Conservation (phyloP, 2,113 vertebrate species). For the Echinops telfairi region DNA sequence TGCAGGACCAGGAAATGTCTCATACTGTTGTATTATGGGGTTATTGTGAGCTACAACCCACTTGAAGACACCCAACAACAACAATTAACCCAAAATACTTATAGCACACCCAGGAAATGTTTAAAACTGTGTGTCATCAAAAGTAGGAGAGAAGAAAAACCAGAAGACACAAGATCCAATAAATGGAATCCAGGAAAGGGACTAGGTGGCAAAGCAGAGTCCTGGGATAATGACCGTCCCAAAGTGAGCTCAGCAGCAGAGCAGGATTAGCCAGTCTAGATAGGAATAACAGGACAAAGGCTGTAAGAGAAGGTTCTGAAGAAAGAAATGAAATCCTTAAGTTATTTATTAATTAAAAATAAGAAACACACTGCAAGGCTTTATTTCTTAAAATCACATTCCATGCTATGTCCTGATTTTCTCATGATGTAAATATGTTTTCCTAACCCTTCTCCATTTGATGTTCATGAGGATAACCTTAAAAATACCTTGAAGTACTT, state of each 20-base stretch:
- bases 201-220: background rate
- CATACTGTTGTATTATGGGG: too few relatives aligned
- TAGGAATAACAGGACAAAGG: background rate
- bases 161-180: background rate
- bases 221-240: background rate
- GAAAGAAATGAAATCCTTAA: background rate
- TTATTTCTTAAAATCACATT: background rate
- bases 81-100: background rate
- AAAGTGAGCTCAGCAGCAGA: background rate
- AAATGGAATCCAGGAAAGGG: background rate
- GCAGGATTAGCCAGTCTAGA: background rate
- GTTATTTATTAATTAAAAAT: constrained; percentile 15
- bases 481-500: constrained; percentile 22
- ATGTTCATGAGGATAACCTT: background rate
- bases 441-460: background rate
- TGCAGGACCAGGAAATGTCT: too few relatives aligned
- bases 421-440: background rate
- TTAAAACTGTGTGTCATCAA: background rate
- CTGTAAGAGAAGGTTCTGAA: background rate
- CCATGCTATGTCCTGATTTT: background rate
- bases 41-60: too few relatives aligned
- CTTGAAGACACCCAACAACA: too few relatives aligned
- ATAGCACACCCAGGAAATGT: background rate
- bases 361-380: background rate
- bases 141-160: background rate